Evolutionary conservation across 2,797 vertebrate species (phyloP).

Genomic region (Phataginus tricuspis): DNA sequence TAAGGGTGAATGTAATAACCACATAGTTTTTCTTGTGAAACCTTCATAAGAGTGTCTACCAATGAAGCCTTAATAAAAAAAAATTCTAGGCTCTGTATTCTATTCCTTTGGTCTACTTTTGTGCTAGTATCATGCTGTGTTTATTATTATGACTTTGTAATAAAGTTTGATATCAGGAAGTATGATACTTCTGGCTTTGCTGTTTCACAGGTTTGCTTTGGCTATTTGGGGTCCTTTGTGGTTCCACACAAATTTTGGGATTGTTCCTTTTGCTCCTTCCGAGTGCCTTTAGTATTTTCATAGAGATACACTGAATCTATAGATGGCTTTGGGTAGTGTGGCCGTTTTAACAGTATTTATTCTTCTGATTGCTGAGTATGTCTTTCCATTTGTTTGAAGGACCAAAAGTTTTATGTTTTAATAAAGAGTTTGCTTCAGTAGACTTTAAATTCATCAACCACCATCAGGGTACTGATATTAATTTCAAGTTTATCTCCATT

Average conservation of each 20-base stretch:
- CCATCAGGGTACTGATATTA: not conserved
- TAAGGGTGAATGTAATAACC: too few relatives aligned
- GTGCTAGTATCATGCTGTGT: not conserved
- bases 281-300: not conserved
- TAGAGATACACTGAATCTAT: not conserved
- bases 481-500: not conserved
- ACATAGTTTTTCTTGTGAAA: too few relatives aligned
- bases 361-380: not conserved
- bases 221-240: not conserved
- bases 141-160: not conserved
- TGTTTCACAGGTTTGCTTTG: not conserved
- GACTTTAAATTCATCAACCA: not conserved
- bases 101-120: not conserved
- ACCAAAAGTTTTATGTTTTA: not conserved
- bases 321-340: not conserved
- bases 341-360: not conserved
- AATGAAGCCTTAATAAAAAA: too few relatives aligned
- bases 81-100: not conserved
- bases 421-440: not conserved
- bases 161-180: not conserved
- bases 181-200: not conserved
- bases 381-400: not conserved
- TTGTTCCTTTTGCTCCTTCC: not conserved
- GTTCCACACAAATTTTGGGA: not conserved
- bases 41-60: too few relatives aligned